Base-by-base conservation (phyloP, 2,113 vertebrate species). In the Chascanopsetta lugubris region DNA sequence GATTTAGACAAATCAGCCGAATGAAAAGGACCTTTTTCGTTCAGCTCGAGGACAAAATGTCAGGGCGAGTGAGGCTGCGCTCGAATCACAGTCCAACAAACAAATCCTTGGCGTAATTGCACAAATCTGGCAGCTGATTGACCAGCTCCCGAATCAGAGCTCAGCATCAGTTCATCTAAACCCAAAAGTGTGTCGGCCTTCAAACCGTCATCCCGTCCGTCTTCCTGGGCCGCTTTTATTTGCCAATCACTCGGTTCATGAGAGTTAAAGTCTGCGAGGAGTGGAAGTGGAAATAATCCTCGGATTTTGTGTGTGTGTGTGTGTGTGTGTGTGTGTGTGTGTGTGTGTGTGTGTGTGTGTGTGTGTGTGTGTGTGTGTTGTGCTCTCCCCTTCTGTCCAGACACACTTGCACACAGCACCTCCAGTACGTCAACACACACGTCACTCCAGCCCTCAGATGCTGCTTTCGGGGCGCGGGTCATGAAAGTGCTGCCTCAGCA, bases 381-480 rank as follows among this genome's bases (percentile, higher is more conserved):
- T 40, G 62, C 43, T 59, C 48, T 47, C 56, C 51, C n/a, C 70
- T 34, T 75, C 12, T 47, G 50, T 62, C 63, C 50, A 34, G 46
- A 53, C 48, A 62, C 64, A 57, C 72, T 68, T n/a, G n/a, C n/a
- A n/a, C 24, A 8, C 72, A 20, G 40, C 21, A 2, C 34, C 45
- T 79, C 61, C 56, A 61, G 27, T 63, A 60, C 46, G 57, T 71
- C 47, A 50, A 53, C 55, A 65, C 55, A 65, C 61, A 66, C 2
- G 10, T 13, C 6, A 6, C 36, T 66, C 22, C 15, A 29, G 20
- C 56, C 58, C 48, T 74, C 42, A 25, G 63, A 57, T 64, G 61
- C 38, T 6, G 8, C 51, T 61, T 62, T 69, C 47, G 8, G 49
- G 61, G 26, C 25, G 17, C 3, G 11, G 47, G 20, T 48, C 51